These are phyloP conservation scores for Temnopleurus reevesii DNA, from an alignment of 53 echinoderm and acorn worm species.

Conservation along the genomic window DNA sequence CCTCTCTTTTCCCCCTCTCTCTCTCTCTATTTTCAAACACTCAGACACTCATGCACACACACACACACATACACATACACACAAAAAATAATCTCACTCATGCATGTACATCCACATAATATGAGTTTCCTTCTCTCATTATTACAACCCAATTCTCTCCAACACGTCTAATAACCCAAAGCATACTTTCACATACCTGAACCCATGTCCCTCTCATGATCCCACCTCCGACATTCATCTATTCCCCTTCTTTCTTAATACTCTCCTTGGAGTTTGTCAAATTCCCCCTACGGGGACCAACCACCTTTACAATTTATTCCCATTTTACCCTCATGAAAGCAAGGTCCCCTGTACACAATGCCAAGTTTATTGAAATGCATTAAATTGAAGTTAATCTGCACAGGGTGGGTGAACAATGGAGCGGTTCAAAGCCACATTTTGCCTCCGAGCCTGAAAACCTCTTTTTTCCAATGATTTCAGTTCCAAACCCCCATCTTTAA, in stretches of 20 bases:
- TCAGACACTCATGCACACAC: too few relatives aligned
- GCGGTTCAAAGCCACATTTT: constrained; percentile 55
- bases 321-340: constrained; percentile 44
- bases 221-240: background rate
- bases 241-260: constrained; percentile 7
- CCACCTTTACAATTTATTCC: constrained; percentile 25
- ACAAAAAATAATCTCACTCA: too few relatives aligned
- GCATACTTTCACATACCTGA: constrained; percentile 22
- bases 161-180: background rate
- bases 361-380: constrained; percentile 34
- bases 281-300: background rate
- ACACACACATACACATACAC: too few relatives aligned
- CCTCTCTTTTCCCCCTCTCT: background rate
- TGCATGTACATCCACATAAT: background rate
- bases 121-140: too few relatives aligned
- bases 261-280: constrained; percentile 20
- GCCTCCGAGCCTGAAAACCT: constrained; percentile 10
- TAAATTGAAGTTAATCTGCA: constrained; percentile 40
- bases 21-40: too few relatives aligned
- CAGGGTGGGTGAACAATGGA: background rate
- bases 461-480: constrained; percentile 27
- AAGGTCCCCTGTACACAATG: constrained; percentile 30
- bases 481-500: constrained; percentile 37
- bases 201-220: background rate
- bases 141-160: background rate